Percentiles rank a stretch among this genome's conserved stretches.
These are phyloP conservation scores for Erebia ligea DNA, from an alignment of 2,888 invertebrate species.

Conservation along the genomic window DNA sequence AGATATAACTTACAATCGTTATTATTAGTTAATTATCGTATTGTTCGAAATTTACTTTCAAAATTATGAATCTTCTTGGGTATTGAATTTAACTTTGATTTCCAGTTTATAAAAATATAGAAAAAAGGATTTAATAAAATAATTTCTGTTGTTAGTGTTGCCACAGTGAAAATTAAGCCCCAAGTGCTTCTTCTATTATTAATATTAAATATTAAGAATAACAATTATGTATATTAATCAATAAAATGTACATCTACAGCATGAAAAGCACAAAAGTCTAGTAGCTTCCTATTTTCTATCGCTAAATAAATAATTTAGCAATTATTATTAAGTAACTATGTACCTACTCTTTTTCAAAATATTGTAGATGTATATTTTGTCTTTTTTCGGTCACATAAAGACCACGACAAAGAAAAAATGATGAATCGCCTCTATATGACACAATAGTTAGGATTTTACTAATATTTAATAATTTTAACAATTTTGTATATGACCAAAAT, in stretches of 20 bases:
- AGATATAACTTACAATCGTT: not conserved
- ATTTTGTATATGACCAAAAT: constrained; percentile 48
- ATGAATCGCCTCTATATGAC: constrained; percentile 1
- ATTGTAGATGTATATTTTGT: constrained; percentile 22
- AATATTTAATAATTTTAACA: constrained; percentile 34
- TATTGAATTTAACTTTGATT: no score
- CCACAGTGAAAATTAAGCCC: constrained; percentile 44
- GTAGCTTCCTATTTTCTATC: not conserved
- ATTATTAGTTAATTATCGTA: not conserved
- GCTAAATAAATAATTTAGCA: constrained; percentile 4
- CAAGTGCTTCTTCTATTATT: constrained; percentile 48
- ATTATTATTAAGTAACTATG: not conserved
- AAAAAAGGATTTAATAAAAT: no score
- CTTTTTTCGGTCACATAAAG: not conserved
- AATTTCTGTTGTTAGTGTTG: constrained; percentile 25
- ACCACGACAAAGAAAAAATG: not conserved
- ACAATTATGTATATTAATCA: constrained; percentile 2
- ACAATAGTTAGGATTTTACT: constrained; percentile 15
- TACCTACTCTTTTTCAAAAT: constrained; percentile 5
- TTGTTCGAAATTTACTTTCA: not conserved
- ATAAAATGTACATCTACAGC: constrained; percentile 16
- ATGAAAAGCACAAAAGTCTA: constrained; percentile 9
- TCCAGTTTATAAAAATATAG: no score
- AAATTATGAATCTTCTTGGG: no score
- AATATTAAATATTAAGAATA: constrained; percentile 18